Evolutionary conservation across 2,797 vertebrate species (phyloP).

Genomic region (Eulemur albifrons): DNA sequence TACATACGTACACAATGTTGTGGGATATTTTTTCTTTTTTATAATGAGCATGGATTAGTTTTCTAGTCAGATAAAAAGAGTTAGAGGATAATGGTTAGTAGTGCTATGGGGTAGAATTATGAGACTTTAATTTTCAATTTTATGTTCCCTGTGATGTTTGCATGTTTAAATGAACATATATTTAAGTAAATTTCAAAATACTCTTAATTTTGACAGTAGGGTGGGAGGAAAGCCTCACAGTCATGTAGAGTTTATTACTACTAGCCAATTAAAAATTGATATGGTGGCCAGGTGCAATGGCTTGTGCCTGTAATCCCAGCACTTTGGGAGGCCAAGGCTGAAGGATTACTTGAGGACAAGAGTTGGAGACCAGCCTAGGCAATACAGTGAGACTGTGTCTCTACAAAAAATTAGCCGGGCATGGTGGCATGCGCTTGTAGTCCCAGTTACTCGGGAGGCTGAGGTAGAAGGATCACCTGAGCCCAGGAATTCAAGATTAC

Average conservation of each 20-base stretch:
- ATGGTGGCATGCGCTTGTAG: background rate
- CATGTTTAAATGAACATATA: conserved; percentile 13
- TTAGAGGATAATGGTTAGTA: background rate
- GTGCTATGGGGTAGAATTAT: background rate
- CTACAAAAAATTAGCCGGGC: background rate
- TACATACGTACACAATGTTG: background rate
- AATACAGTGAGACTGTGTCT: background rate
- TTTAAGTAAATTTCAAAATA: conserved; percentile 39
- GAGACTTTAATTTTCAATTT: conserved; percentile 1
- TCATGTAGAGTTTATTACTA: background rate
- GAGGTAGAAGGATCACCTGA: background rate
- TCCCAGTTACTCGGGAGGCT: background rate
- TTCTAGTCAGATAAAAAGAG: background rate
- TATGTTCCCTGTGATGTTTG: background rate
- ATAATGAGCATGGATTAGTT: background rate
- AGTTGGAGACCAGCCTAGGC: background rate
- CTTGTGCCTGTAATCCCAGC: background rate
- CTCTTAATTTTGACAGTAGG: background rate
- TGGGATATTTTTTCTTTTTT: background rate
- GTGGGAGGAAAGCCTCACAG: background rate
- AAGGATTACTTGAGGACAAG: background rate
- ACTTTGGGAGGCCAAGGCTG: background rate
- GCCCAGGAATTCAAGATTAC: background rate
- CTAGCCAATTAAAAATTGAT: background rate
- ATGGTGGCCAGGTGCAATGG: background rate